These are phyloP conservation scores for Tapirus terrestris DNA, from an alignment of 2,113 vertebrate genomes.

Conservation along the genomic window DNA sequence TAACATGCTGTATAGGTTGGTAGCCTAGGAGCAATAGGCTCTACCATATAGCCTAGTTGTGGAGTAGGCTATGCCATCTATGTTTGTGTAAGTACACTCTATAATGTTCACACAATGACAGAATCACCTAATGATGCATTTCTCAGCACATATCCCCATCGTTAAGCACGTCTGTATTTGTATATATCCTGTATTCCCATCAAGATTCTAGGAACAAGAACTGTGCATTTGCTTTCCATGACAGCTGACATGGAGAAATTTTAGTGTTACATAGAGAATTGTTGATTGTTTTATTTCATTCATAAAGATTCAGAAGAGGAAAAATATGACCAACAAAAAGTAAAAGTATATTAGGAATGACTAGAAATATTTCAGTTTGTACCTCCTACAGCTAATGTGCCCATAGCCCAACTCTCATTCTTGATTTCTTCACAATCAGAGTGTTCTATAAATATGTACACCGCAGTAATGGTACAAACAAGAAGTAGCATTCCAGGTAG, in stretches of 20 bases:
- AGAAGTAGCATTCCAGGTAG: not conserved
- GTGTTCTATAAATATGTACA: not conserved
- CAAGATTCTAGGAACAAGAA: not conserved
- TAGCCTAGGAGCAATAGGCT: too few relatives aligned
- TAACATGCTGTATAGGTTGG: too few relatives aligned
- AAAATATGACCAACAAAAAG: not conserved
- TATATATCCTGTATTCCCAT: not conserved
- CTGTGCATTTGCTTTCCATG: not conserved
- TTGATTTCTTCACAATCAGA: not conserved
- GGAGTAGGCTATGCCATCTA: too few relatives aligned
- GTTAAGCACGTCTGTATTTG: not conserved
- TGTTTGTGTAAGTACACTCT: too few relatives aligned
- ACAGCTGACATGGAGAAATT: not conserved
- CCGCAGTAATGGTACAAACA: not conserved
- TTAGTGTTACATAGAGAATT: not conserved
- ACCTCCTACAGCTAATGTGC: not conserved
- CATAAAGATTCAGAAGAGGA: slow-evolving; percentile 30
- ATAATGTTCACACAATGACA: too few relatives aligned
- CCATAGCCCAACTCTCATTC: not conserved
- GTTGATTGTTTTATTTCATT: not conserved
- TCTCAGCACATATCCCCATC: too few relatives aligned
- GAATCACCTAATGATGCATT: too few relatives aligned
- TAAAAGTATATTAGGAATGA: slow-evolving; percentile 3
- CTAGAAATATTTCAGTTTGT: not conserved
- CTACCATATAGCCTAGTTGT: too few relatives aligned